Base-by-base conservation (phyloP, 2,888 invertebrate species). In the Gari tellinella region DNA sequence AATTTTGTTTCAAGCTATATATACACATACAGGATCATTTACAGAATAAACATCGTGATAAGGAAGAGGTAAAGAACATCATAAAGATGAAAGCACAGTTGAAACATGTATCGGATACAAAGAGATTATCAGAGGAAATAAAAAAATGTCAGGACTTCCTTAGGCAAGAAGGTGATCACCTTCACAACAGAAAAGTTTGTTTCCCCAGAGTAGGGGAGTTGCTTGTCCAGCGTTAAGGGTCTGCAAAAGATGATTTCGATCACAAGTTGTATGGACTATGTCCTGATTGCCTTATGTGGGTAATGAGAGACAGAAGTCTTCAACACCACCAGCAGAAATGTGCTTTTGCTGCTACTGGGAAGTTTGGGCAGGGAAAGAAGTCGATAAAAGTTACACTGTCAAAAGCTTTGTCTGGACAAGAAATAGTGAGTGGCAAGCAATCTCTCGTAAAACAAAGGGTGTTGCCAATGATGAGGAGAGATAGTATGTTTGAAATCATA, bases 251-350 rank as follows among this genome's bases (percentile, higher is more conserved):
- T 15, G 15, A 17, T 3, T 43, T 64, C 21, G 58, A 58, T 49
- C 17, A 64, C 2, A 17, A n/a, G 7, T 21, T 38, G 15, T 70
- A 62, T 62, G 75, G 75, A 19, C 75, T 72, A 38, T 77, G 77
- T 65, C 72, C 77, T 41, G 17, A 38, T n/a, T 77, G 77, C 53
- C 56, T 51, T 15, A 64, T 52, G 5, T 77, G 77, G 77, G 17
- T 72, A 19, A n/a, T 21, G 21, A n/a, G 17, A 21, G 21, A 48
- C 17, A 14, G 14, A 14, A 48, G 48, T 48, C 19, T 48, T n/a
- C 19, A 19, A 21, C 2, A n/a, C 14, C 48, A 48, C 23, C 17
- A 21, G 48, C 17, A 48, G 21, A 48, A 19, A 14, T 48, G 48
- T 48, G 31, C 31, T 31, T 31, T 31, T 31, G 31, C 31, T 31